phyloP scores from a whole-genome alignment of 2,888 invertebrate species.

The Homarus gammarus region DNA sequence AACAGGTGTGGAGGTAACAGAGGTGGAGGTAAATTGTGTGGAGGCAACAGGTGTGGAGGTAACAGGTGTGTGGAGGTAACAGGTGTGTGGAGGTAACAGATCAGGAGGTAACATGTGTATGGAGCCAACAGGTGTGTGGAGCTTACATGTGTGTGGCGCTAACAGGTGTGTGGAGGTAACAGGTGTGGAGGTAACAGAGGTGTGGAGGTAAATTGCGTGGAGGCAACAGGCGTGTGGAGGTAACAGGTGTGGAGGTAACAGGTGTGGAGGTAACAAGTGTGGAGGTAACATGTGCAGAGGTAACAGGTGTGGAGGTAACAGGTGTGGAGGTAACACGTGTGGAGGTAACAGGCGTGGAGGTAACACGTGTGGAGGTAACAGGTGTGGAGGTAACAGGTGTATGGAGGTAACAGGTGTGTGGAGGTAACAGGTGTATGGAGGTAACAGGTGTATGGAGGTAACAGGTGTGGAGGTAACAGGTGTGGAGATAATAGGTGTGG shows the following conservation, averaged over 20 bases:
- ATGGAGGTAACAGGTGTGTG: conserved; percentile 14
- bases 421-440: not conserved
- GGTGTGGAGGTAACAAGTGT: not conserved
- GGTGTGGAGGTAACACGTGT: not conserved
- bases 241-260: not conserved
- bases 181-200: no score
- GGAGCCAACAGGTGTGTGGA: no score
- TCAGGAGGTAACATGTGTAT: no score
- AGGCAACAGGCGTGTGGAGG: no score
- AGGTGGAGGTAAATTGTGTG: not conserved
- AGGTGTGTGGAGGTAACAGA: not conserved
- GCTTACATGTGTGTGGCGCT: not conserved
- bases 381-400: not conserved
- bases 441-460: no score
- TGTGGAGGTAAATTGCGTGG: no score
- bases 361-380: conserved; percentile 9
- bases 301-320: not conserved
- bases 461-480: not conserved
- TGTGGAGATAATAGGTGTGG: not conserved
- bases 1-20: not conserved
- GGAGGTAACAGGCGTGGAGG: not conserved
- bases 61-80: not conserved
- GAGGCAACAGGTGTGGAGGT: not conserved
- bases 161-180: not conserved
- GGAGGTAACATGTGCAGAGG: no score